Conservation (phyloP, 2,113 vertebrate genomes). For the Accipiter virgatus region DNA sequence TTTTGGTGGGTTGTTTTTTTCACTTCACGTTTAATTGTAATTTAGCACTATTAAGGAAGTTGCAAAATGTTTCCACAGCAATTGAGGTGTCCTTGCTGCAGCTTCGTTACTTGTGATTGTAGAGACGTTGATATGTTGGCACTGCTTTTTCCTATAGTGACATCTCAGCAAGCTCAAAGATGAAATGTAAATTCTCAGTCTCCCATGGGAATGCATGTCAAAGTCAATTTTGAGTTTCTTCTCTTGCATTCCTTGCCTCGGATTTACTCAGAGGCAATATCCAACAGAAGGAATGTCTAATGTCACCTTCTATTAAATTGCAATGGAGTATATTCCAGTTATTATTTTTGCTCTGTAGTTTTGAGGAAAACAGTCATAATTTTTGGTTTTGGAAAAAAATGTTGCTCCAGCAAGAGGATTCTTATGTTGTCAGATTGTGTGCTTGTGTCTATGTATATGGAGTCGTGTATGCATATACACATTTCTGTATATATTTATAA, state of each 20-base stretch:
- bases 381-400: background rate
- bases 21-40: background rate
- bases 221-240: conserved; percentile 66
- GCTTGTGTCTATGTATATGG: background rate
- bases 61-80: conserved; percentile 12
- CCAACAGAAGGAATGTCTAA: background rate
- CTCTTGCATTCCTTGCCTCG: background rate
- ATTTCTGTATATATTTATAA: background rate
- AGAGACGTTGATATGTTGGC: conserved; percentile 11
- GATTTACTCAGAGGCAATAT: conserved; percentile 30
- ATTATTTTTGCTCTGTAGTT: background rate
- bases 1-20: background rate
- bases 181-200: conserved; percentile 35
- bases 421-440: background rate
- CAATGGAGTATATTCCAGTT: background rate
- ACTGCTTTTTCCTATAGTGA: conserved; percentile 60
- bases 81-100: background rate
- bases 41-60: background rate
- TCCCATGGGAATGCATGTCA: conserved; percentile 34
- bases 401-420: background rate
- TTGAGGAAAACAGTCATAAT: background rate
- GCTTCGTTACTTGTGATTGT: background rate
- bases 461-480: background rate
- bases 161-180: conserved; percentile 37
- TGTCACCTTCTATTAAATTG: conserved; percentile 28